Evolutionary conservation across 2,797 vertebrate species (phyloP).

Genomic region (Ceyx erithaca): DNA sequence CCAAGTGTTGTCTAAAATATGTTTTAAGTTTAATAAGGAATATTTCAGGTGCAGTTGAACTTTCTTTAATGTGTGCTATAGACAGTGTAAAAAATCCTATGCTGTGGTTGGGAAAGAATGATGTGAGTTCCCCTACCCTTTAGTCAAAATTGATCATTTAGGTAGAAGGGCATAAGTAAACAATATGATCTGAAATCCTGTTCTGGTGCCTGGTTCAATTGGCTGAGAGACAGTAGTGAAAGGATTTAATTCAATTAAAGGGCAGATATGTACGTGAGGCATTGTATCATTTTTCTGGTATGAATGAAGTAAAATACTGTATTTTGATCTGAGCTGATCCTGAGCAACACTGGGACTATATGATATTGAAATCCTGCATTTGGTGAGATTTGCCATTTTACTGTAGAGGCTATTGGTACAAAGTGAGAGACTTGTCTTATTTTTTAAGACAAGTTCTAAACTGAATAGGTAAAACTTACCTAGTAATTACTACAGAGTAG

Average conservation of each 20-base stretch:
- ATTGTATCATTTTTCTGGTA: neutral
- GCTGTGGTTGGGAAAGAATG: neutral
- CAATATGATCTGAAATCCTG: neutral
- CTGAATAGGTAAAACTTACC: neutral
- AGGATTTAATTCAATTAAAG: neutral
- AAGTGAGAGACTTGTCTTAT: neutral
- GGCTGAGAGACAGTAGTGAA: neutral
- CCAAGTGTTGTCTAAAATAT: neutral
- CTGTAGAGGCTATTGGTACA: neutral
- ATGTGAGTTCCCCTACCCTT: neutral
- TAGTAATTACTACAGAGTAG: neutral
- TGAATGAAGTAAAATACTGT: constrained; percentile 20
- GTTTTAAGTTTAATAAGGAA: neutral
- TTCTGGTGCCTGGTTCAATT: neutral
- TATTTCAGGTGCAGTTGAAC: neutral
- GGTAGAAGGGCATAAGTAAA: neutral
- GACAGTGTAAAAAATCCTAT: neutral
- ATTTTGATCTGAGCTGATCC: neutral
- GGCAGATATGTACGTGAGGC: neutral
- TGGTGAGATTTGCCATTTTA: neutral
- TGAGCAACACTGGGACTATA: neutral
- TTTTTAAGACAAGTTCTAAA: neutral
- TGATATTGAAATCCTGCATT: neutral
- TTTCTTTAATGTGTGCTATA: neutral
- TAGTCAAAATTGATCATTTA: neutral